Percentiles rank a stretch among this genome's conserved stretches.
phyloP scores from a whole-genome alignment of 2,888 invertebrate species.

The Holacanthella duospinosa region DNA sequence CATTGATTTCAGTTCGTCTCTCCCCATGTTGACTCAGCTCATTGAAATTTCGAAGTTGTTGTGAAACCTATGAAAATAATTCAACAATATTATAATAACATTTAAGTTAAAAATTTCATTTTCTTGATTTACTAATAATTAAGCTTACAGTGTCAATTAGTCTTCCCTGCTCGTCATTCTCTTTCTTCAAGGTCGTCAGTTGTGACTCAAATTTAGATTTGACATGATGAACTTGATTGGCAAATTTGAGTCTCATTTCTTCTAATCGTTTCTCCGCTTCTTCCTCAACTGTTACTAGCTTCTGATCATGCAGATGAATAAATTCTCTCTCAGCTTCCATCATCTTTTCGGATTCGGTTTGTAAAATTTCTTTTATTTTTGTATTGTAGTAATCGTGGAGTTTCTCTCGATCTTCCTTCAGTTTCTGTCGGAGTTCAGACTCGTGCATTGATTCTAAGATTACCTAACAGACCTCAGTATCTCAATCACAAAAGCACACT shows the following conservation, averaged over 20 bases:
- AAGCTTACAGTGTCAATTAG: constrained; percentile 2
- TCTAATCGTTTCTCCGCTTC: background rate
- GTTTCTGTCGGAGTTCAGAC: constrained; percentile 16
- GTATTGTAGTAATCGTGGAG: constrained; percentile 31
- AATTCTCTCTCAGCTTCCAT: constrained; percentile 18
- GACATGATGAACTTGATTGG: background rate
- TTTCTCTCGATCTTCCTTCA: constrained; percentile 25
- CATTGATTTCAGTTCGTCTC: background rate
- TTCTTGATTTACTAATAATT: background rate
- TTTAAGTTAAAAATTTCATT: background rate
- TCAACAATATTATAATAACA: background rate
- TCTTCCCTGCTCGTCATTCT: constrained; percentile 2
- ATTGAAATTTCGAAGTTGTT: background rate
- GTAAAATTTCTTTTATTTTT: constrained; percentile 29
- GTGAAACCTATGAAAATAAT: constrained; percentile 1
- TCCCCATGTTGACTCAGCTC: background rate
- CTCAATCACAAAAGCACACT: background rate
- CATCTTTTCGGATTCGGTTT: constrained; percentile 25
- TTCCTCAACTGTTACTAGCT: background rate
- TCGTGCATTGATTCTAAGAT: constrained; percentile 14
- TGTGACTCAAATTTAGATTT: background rate
- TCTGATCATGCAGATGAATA: background rate
- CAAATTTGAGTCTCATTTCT: background rate
- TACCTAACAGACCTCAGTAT: constrained; percentile 11
- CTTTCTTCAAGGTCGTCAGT: background rate